A percentile compares a stretch with the other conserved stretches of the same genome.
Evolutionary conservation across 2,797 vertebrate species (phyloP).

Genomic region (Enteromius treurensis): DNA sequence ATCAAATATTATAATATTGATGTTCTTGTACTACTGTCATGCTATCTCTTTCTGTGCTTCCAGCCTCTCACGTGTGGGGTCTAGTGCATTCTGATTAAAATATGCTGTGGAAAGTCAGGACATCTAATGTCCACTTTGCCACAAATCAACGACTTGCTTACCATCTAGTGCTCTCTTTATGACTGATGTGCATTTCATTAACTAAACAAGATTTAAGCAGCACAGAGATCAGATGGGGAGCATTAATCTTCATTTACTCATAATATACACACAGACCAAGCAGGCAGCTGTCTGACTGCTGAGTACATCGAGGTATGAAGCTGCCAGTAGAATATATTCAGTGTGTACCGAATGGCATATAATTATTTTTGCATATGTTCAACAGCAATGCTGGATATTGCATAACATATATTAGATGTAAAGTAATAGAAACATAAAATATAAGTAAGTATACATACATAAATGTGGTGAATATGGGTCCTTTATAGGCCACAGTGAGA

Average conservation of each 20-base stretch:
- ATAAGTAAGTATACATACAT: background rate
- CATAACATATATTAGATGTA: background rate
- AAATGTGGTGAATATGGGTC: background rate
- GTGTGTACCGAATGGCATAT: background rate
- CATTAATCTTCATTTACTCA: slow-evolving; percentile 48
- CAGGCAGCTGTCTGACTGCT: slow-evolving; percentile 19
- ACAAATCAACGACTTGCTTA: slow-evolving; percentile 48
- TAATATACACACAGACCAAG: slow-evolving; percentile 36
- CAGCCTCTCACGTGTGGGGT: slow-evolving; percentile 4
- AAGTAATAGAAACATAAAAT: background rate
- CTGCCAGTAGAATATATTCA: background rate
- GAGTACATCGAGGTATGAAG: background rate
- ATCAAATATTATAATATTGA: background rate
- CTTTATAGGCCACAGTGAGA: background rate
- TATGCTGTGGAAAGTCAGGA: slow-evolving; percentile 35
- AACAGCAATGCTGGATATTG: background rate
- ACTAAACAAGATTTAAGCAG: slow-evolving; percentile 36
- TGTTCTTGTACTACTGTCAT: background rate
- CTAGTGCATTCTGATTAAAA: slow-evolving; percentile 30
- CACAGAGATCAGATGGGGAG: slow-evolving; percentile 10
- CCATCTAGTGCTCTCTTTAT: slow-evolving; percentile 7
- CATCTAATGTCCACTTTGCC: slow-evolving; percentile 52
- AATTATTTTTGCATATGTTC: background rate
- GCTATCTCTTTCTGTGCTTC: slow-evolving; percentile 13
- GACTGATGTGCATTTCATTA: slow-evolving; percentile 33